These are phyloP conservation scores for Apodemia duryi DNA, from an alignment of 2,888 invertebrate genomes.

Conservation along the genomic window DNA sequence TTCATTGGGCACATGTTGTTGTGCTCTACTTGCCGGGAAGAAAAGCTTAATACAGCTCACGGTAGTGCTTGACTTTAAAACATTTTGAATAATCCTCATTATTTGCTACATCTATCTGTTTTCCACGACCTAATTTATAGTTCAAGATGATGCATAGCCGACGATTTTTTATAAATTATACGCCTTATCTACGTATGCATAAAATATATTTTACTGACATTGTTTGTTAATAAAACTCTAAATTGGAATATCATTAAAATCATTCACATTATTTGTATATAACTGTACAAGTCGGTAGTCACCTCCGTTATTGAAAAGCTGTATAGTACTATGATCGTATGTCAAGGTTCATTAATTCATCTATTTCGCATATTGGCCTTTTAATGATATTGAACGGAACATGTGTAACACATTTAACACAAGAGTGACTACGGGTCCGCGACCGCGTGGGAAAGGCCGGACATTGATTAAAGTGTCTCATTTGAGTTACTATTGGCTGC, in stretches of 20 bases:
- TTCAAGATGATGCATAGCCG: too few species aligned
- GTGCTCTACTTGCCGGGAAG: constrained; percentile 5
- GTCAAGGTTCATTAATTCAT: constrained; percentile 60
- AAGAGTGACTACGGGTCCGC: constrained; percentile 47
- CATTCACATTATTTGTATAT: neutral
- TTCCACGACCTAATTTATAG: too few species aligned
- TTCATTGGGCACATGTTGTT: constrained; percentile 10
- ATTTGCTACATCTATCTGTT: too few species aligned
- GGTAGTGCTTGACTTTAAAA: constrained; percentile 6
- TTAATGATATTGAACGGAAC: constrained; percentile 48
- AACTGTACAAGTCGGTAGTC: constrained; percentile 25
- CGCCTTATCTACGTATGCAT: too few species aligned
- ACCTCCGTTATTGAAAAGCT: constrained; percentile 29
- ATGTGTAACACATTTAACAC: constrained; percentile 46
- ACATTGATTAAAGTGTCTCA: constrained; percentile 41
- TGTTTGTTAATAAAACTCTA: too few species aligned
- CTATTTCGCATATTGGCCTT: constrained; percentile 64
- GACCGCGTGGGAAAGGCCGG: constrained; percentile 65
- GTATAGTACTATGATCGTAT: constrained; percentile 39
- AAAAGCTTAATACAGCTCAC: constrained; percentile 5
- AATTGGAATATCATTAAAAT: too few species aligned
- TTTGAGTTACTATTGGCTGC: constrained; percentile 36
- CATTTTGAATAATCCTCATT: neutral
- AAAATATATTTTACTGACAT: too few species aligned
- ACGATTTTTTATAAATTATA: too few species aligned